Evolutionary conservation across 2,113 vertebrate species (phyloP).

Genomic region (Paramormyrops kingsleyae): DNA sequence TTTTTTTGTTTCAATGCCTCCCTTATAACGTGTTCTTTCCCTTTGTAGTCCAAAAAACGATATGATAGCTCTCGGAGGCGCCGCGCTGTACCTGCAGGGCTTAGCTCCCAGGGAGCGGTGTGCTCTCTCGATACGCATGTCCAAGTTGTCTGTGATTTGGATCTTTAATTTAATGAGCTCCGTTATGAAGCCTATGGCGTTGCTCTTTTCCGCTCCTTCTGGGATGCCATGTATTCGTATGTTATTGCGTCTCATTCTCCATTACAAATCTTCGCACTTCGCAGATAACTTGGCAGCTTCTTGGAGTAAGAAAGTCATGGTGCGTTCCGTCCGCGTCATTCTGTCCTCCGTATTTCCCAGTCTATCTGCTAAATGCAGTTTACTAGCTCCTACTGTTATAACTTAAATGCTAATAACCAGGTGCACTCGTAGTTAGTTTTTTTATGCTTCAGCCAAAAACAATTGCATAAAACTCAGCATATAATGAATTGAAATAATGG

Average conservation of each 20-base stretch:
- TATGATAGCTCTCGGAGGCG: neutral
- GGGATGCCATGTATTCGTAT: neutral
- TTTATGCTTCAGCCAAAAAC: too few relatives aligned
- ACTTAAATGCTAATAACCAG: too few relatives aligned
- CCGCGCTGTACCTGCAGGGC: neutral
- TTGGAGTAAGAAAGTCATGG: too few relatives aligned
- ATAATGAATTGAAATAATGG: too few relatives aligned
- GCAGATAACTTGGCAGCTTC: too few relatives aligned
- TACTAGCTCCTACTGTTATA: too few relatives aligned
- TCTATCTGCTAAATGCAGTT: neutral
- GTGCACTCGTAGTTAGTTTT: too few relatives aligned
- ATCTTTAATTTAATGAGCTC: neutral
- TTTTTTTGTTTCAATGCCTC: neutral
- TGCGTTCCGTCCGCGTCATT: too few relatives aligned
- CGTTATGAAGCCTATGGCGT: neutral
- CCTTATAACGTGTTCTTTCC: neutral
- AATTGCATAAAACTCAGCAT: too few relatives aligned
- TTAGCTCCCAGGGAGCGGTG: neutral
- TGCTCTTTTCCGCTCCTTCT: neutral
- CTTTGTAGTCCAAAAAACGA: neutral
- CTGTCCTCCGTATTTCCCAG: too few relatives aligned
- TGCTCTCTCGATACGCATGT: neutral
- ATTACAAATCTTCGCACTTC: too few relatives aligned
- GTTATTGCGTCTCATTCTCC: neutral
- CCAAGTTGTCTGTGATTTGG: neutral